Base-by-base conservation (phyloP, 2,797 vertebrate species). In the Kryptopterus vitreolus region DNA sequence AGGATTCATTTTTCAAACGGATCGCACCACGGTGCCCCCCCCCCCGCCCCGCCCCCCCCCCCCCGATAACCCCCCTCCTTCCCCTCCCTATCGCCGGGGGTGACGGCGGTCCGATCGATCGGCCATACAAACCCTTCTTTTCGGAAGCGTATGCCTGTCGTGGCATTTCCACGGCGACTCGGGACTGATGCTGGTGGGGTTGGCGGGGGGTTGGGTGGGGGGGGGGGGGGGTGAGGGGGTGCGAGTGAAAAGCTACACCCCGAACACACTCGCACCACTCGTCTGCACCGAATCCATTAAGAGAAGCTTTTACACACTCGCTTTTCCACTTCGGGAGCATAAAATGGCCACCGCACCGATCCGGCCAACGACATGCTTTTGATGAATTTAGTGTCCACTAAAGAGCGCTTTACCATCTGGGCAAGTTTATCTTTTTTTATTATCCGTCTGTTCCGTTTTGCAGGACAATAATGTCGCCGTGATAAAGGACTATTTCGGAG, bases 81-180 rank as follows among this genome's bases (percentile, higher is more conserved):
- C 63, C 70, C 75, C 79, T 68, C 69, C 69, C 69, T 31, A 77
- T 84, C 58, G 82, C 86, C 83, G 71, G 62, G 82, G 85, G 84
- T 83, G 83, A 84, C 85, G 81, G 81, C 53, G 48, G 79, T 78
- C 82, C 75, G 81, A 86, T 84, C 75, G 81, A 86, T 84, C 79
- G 77, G 78, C 65, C 63, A 24, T 76, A 76, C 72, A 70, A 82
- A 86, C 77, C 78, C 70, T 81, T n/a, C n/a, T n/a, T n/a, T n/a
- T 82, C 79, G 26, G 84, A 81, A 85, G 82, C 85, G 82, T 86
- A 86, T 87, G 83, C 82, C 82, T 82, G 85, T 84, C 81, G 78
- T 85, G 85, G 83, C 84, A 87, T 86, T 85, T 86, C 81, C 83
- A 84, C 73, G 7, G 74, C 73, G 84, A 85, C 81, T 76, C 74